Conservation (phyloP, 2,797 vertebrate species). For the Harpagifer antarcticus region DNA sequence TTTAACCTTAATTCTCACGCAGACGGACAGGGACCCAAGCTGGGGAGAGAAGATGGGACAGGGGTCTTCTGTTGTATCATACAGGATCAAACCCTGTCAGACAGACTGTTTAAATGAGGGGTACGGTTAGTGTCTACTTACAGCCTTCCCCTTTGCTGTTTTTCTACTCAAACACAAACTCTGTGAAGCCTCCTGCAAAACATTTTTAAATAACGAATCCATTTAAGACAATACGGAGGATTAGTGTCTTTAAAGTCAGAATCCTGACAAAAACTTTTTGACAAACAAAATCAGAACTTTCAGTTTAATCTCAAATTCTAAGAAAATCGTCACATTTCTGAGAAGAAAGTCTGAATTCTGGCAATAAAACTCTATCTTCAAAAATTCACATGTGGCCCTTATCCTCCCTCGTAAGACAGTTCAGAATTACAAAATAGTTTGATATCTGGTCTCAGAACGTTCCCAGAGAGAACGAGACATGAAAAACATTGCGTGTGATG, state of each 20-base stretch:
- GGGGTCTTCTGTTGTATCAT: conserved; percentile 36
- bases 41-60: conserved; percentile 8
- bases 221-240: neutral
- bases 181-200: conserved; percentile 12
- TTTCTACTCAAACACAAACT: neutral
- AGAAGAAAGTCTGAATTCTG: too few relatives aligned
- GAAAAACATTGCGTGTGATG: conserved; percentile 27
- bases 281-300: too few relatives aligned
- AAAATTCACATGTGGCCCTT: too few relatives aligned
- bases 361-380: too few relatives aligned
- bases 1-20: neutral
- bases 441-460: conserved; percentile 8
- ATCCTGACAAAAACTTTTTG: too few relatives aligned
- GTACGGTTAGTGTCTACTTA: conserved; percentile 31
- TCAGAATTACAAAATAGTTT: conserved; percentile 30
- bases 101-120: conserved; percentile 43
- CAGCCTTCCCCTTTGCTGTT: conserved; percentile 11
- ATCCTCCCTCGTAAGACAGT: neutral
- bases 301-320: too few relatives aligned
- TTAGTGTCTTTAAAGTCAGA: too few relatives aligned
- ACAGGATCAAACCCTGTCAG: conserved; percentile 33
- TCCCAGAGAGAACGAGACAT: conserved; percentile 10
- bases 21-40: neutral
- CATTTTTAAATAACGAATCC: neutral
- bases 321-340: too few relatives aligned